Evolutionary conservation across 37 sponge, comb jelly and placozoan species (phyloP), one percentile per base, ranked within the genome.

Genomic region (Cladorhizidae sp.): DNA sequence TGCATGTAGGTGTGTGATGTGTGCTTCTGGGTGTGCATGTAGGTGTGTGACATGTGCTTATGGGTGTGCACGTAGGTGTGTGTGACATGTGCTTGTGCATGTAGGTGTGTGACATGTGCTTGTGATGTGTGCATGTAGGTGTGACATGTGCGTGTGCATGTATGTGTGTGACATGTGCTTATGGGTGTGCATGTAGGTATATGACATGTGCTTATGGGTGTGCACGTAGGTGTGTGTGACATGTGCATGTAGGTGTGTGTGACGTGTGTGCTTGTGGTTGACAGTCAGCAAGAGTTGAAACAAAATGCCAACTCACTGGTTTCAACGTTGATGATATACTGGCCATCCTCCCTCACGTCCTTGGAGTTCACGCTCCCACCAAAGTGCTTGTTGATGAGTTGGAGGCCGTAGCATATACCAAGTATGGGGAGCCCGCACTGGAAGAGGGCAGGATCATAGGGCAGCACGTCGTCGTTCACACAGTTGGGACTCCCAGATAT

Each of bases 371-470:
- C 89, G n/a, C 38, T 80, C 20, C 94, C 94, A 45, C 94, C 94
- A 82, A 80, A 93, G 49, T 80, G 83, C 7, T 67, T 77, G 72
- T 83, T 84, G 73, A 94, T 80, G 40, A 91, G 64, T 74, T 96
- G 97, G 67, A 90, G 40, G n/a, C 97, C 97, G 57, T 90, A 93
- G 69, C 97, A 96, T 21, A 96, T 96, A 9, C 97, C 97, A 21
- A 96, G 78, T 8, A 96, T 71, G 51, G 97, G 97, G 0, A 93
- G 12, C 33, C 75, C 87, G 0, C 73, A 67, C n/a, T n/a, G 14
- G 51, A 96, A 90, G 35, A 93, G 68, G 11, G 56, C 51, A 5
- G 79, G 86, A 56, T 94, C 92, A 64, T 70, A 82, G 29, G 37
- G 18, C 15, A 79, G 76, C 9, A 76, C 64, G 7, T 80, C 79